phyloP scores from a whole-genome alignment of 2,888 invertebrate species.

The Notodonta dromedarius region DNA sequence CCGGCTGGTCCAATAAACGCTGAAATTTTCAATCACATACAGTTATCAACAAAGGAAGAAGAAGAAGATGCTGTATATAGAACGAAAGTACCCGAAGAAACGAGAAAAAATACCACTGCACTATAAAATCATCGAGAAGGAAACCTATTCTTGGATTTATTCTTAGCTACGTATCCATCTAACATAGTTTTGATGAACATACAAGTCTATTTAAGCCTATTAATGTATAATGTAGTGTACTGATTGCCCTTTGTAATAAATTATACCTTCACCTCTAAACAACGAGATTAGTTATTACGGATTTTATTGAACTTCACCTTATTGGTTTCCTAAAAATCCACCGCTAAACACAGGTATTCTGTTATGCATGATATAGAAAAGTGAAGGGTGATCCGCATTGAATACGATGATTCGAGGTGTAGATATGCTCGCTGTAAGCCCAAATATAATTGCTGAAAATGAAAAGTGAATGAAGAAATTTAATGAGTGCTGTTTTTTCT shows the following conservation, averaged over 20 bases:
- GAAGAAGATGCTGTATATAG: too few relatives aligned
- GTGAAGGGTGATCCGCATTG: constrained; percentile 24
- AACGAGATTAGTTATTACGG: background rate
- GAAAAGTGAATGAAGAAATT: constrained; percentile 12
- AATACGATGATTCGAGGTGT: constrained; percentile 19
- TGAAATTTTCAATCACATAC: background rate
- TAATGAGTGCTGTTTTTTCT: background rate
- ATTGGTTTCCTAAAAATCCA: constrained; percentile 18
- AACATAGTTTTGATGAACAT: too few relatives aligned
- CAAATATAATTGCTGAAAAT: constrained; percentile 18
- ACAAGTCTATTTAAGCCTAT: too few relatives aligned
- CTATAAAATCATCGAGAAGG: too few relatives aligned
- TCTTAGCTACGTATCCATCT: too few relatives aligned
- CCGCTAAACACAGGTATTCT: constrained; percentile 23
- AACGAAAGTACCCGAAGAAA: too few relatives aligned
- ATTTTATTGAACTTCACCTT: constrained; percentile 21
- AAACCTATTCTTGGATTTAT: too few relatives aligned
- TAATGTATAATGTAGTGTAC: too few relatives aligned
- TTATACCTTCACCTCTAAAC: background rate
- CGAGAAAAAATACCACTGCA: too few relatives aligned
- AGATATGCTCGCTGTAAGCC: constrained; percentile 8
- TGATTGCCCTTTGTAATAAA: too few relatives aligned
- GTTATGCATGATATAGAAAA: constrained; percentile 19
- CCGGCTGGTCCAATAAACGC: background rate
- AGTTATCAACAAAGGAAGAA: background rate